These are phyloP conservation scores for Buathra laborator DNA, from an alignment of 2,888 invertebrate species.

Conservation along the genomic window DNA sequence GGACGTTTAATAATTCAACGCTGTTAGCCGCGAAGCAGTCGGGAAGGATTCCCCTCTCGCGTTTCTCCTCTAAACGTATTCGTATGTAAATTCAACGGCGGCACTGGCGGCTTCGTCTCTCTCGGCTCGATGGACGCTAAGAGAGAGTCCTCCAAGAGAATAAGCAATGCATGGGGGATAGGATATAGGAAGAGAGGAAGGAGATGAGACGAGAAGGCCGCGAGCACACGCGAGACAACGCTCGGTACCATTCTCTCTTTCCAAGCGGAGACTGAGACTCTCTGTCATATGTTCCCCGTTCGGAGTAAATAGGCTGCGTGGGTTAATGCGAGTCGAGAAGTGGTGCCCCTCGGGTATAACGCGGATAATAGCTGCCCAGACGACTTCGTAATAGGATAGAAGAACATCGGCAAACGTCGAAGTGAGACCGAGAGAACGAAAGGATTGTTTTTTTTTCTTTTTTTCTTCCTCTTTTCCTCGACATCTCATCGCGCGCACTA, in stretches of 20 bases:
- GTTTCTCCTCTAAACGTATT: slow-evolving; percentile 69
- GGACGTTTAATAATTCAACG: slow-evolving; percentile 77
- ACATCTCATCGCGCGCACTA: slow-evolving; percentile 10
- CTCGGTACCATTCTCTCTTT: slow-evolving; percentile 17
- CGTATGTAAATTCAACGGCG: slow-evolving; percentile 76
- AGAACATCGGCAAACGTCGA: slow-evolving; percentile 16
- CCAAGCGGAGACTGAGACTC: background rate
- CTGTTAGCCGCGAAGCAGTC: slow-evolving; percentile 57
- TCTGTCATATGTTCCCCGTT: slow-evolving; percentile 39
- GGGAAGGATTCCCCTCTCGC: slow-evolving; percentile 22
- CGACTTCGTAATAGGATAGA: slow-evolving; percentile 43
- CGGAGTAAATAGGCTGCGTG: slow-evolving; percentile 69
- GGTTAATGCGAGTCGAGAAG: slow-evolving; percentile 56
- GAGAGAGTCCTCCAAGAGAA: slow-evolving; percentile 48
- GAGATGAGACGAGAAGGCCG: slow-evolving; percentile 33
- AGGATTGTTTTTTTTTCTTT: slow-evolving; percentile 8
- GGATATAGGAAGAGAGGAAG: slow-evolving; percentile 17
- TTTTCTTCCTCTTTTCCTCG: slow-evolving; percentile 13
- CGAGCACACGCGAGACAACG: slow-evolving; percentile 15
- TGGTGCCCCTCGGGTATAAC: slow-evolving; percentile 37
- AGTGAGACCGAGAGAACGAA: slow-evolving; percentile 11
- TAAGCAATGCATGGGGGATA: slow-evolving; percentile 22
- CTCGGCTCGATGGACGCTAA: slow-evolving; percentile 34
- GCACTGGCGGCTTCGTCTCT: slow-evolving; percentile 58
- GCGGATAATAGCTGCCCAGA: slow-evolving; percentile 46